Conservation (phyloP, 2,113 vertebrate species). For the Cettia cetti region DNA sequence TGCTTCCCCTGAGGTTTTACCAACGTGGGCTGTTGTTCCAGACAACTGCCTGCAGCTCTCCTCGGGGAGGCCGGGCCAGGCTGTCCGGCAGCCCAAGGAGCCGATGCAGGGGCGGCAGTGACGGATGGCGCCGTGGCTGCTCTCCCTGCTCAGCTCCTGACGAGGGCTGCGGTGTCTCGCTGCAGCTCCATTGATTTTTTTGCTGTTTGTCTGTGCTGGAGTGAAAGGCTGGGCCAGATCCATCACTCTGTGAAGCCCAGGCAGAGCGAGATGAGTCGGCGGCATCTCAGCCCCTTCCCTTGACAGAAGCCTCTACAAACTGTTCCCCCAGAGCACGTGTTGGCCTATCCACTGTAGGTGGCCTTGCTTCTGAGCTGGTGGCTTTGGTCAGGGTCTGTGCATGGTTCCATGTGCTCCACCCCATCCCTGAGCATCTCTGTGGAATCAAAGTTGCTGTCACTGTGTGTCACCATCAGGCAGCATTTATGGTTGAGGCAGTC, state of each 20-base stretch:
- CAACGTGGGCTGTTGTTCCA: neutral
- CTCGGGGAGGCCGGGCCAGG: accelerated
- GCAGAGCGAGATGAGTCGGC: accelerated
- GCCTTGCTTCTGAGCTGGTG: neutral
- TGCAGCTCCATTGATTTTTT: slow-evolving; percentile 16
- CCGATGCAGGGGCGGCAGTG: neutral
- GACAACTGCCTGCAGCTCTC: neutral
- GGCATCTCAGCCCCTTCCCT: neutral
- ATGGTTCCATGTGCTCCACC: accelerated
- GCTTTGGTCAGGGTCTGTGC: neutral
- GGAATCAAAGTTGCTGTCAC: neutral
- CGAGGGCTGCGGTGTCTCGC: neutral
- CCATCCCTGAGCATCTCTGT: accelerated
- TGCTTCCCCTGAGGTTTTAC: neutral
- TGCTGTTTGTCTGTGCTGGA: neutral
- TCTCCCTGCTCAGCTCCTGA: neutral
- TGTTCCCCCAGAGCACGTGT: accelerated
- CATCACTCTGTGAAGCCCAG: neutral
- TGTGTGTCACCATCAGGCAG: neutral
- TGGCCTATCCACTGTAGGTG: neutral
- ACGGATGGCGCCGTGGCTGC: neutral
- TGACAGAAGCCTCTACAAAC: neutral
- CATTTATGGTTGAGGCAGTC: neutral
- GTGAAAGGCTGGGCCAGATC: neutral
- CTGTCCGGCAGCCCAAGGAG: neutral